These are phyloP conservation scores for Stictonetta naevosa DNA, from an alignment of 2,113 vertebrate species.

Conservation along the genomic window DNA sequence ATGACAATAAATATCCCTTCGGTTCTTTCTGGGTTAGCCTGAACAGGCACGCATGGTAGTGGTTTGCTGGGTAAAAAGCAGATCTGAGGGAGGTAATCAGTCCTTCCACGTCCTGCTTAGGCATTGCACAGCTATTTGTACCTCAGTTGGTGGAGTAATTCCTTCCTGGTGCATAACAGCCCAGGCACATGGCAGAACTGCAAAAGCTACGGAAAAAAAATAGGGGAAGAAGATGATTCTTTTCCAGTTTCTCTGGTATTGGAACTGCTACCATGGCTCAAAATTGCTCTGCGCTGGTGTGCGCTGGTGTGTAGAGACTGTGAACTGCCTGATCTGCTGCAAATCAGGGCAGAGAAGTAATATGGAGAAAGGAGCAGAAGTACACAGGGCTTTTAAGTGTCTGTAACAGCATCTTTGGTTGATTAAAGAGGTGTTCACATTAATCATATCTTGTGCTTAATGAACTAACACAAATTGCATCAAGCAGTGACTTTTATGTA, in stretches of 20 bases:
- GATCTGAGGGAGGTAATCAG: not conserved
- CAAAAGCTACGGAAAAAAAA: not conserved
- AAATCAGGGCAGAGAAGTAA: not conserved
- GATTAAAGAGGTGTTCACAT: not conserved
- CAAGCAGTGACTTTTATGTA: not conserved
- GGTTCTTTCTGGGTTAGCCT: not conserved
- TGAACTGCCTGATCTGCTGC: not conserved
- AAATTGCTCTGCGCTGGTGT: not conserved
- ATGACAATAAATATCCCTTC: rapidly evolving
- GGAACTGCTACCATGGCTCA: not conserved
- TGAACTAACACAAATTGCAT: constrained; percentile 23
- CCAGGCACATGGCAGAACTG: not conserved
- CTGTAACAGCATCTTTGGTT: not conserved
- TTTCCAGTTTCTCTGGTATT: not conserved
- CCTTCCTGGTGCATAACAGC: not conserved
- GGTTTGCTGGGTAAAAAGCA: not conserved
- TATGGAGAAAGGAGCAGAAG: not conserved
- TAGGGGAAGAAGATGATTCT: not conserved
- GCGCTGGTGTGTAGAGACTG: not conserved
- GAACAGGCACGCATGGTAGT: not conserved
- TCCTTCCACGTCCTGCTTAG: not conserved
- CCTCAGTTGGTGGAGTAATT: not conserved
- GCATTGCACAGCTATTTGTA: not conserved
- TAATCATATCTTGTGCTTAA: constrained; percentile 30
- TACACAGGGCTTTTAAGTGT: not conserved